Conservation (phyloP, 2,113 vertebrate species). For the Catagonus wagneri region DNA sequence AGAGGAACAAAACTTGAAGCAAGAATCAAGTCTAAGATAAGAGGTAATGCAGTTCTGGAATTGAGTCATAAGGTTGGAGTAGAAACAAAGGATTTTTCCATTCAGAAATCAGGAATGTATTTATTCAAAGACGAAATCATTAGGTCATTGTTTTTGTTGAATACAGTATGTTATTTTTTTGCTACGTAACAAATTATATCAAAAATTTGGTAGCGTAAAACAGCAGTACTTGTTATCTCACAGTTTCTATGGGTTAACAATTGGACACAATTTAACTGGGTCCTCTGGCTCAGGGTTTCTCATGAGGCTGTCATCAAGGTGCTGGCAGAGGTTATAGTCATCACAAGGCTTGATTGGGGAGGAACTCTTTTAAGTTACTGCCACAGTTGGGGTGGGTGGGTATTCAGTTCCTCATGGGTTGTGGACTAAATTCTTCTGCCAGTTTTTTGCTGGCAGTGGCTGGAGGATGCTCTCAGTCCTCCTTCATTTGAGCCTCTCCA, state of each 20-base stretch:
- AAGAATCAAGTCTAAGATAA: neutral
- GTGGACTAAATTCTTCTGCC: neutral
- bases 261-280: neutral
- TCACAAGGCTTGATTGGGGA: neutral
- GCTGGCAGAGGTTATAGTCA: neutral
- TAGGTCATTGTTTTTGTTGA: conserved; percentile 18
- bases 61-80: neutral
- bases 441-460: neutral
- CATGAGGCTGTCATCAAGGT: neutral
- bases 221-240: neutral
- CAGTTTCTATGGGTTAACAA: neutral
- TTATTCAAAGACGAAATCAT: neutral
- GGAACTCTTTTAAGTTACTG: neutral
- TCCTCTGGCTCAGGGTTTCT: neutral
- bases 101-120: conserved; percentile 25
- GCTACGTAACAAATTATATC: neutral
- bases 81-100: neutral
- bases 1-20: neutral
- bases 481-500: neutral
- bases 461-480: neutral
- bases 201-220: neutral
- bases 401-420: neutral
- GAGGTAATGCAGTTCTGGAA: neutral
- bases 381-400: rapidly evolving
- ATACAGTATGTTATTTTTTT: neutral